Evolutionary conservation across 2,888 invertebrate genomes (phyloP), one percentile per base, ranked within the genome.

Genomic region (Noctua fimbriata): DNA sequence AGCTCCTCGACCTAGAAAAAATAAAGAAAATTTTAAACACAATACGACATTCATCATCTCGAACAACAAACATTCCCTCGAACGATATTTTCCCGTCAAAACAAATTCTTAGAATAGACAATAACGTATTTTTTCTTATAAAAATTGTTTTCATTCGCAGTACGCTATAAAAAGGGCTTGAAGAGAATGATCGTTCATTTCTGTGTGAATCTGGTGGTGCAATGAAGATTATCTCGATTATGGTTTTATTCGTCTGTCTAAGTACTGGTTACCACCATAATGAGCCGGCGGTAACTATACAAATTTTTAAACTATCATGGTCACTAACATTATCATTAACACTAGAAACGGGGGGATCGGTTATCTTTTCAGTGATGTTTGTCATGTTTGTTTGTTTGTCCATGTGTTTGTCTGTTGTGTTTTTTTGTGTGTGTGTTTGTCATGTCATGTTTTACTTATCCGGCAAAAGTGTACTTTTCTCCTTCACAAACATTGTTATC

Each of bases 101-200:
- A 66, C 69, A n/a, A 79, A 6, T 2, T 28, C 58, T 73, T 44
- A 80, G 44, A 28, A 24, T 52, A 72, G 5, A n/a, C 16, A 4
- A 14, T 6, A 12, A 12, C 0, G 60, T 83, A 78, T 84, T 73
- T 63, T 67, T n/a, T 69, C 9, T 1, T 49, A 49, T 2, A 9
- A 10, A 32, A 28, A 76, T 73, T 83, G 80, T 83, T 80, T 67
- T 80, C 21, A 67, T 52, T 67, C 16, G 9, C 28, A n/a, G 16
- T 21, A 16, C 10, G 1, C 7, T 55, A 72, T 84, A 83, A 76
- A 41, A 67, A 60, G 70, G 41, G 12, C 24, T 65, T 5, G 10
- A 2, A 9, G 36, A n/a, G 16, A 65, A 12, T 44, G 0, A 2
- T n/a, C 32, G 21, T n/a, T 21, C 65, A 63, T 77, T 63, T 32